These are phyloP conservation scores for Drosophila truncata DNA, from an alignment of 1,140 invertebrate species.

Conservation along the genomic window DNA sequence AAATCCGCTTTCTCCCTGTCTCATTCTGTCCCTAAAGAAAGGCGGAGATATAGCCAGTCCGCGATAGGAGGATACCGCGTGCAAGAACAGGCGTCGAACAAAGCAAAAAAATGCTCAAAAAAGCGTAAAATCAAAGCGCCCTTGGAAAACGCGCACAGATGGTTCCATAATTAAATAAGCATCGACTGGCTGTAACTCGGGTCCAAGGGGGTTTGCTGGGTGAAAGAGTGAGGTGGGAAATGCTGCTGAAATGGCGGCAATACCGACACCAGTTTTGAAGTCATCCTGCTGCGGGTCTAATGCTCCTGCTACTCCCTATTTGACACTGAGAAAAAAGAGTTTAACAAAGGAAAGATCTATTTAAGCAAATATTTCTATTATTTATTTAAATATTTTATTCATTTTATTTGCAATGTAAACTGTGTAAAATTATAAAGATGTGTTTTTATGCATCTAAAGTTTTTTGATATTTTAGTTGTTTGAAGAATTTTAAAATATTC, in stretches of 20 bases:
- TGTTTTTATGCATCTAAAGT: too few species aligned
- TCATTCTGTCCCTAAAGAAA: conserved; percentile 10
- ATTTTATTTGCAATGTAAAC: too few species aligned
- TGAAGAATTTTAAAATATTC: too few species aligned
- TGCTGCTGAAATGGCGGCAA: conserved; percentile 52
- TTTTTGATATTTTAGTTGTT: too few species aligned
- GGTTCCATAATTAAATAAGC: conserved; percentile 81
- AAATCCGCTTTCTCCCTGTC: conserved; percentile 10
- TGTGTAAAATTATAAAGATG: too few species aligned
- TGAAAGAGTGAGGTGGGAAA: background rate
- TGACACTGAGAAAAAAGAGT: background rate
- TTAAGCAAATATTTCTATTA: background rate
- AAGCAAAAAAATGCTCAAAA: conserved; percentile 66
- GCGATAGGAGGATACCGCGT: conserved; percentile 13
- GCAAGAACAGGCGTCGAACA: conserved; percentile 18
- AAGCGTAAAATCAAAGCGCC: conserved; percentile 82
- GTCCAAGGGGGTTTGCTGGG: background rate
- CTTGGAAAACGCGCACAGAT: conserved; percentile 76
- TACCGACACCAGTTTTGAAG: conserved; percentile 58
- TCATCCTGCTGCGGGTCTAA: conserved; percentile 40
- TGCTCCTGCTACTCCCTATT: conserved; percentile 9
- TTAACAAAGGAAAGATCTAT: background rate
- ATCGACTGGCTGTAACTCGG: conserved; percentile 48
- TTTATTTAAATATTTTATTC: background rate
- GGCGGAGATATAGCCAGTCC: conserved; percentile 34